These are phyloP conservation scores for Cordylochernes scorpioides DNA, from an alignment of 2,888 invertebrate species.

Conservation along the genomic window DNA sequence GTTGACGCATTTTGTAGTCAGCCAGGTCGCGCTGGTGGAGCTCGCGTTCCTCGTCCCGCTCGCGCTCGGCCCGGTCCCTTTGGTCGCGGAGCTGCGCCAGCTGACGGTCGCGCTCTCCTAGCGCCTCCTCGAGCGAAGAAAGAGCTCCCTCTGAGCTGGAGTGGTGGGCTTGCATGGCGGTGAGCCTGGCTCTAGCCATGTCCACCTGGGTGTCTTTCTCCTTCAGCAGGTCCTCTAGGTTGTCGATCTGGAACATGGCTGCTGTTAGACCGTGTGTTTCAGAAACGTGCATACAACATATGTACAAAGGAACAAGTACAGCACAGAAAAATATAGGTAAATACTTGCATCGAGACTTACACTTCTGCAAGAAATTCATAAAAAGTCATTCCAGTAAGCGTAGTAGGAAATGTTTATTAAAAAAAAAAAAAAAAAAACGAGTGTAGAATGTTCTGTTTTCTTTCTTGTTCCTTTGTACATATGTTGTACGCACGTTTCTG, in stretches of 20 bases:
- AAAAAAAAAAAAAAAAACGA: too few species aligned
- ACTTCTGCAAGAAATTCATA: too few species aligned
- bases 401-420: too few species aligned
- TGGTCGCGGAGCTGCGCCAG: slow-evolving; percentile 79
- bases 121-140: slow-evolving; percentile 73
- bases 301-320: too few species aligned
- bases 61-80: slow-evolving; percentile 75
- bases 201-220: slow-evolving; percentile 96
- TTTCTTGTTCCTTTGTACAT: too few species aligned
- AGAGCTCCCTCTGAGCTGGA: slow-evolving; percentile 71
- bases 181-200: slow-evolving; percentile 56
- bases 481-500: too few species aligned
- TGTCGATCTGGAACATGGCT: slow-evolving; percentile 59
- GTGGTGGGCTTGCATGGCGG: slow-evolving; percentile 80
- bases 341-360: too few species aligned
- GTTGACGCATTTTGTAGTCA: slow-evolving; percentile 79
- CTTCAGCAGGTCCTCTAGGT: slow-evolving; percentile 77
- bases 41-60: slow-evolving; percentile 82
- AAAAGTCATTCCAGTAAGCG: too few species aligned
- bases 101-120: slow-evolving; percentile 88
- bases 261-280: too few species aligned
- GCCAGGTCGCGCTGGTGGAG: slow-evolving; percentile 72
- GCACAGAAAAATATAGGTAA: too few species aligned
- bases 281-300: too few species aligned
- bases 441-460: too few species aligned